A percentile compares a stretch with the other conserved stretches of the same genome.
These are phyloP conservation scores for Danio aesculapii DNA, from an alignment of 2,797 vertebrate genomes.

Conservation along the genomic window DNA sequence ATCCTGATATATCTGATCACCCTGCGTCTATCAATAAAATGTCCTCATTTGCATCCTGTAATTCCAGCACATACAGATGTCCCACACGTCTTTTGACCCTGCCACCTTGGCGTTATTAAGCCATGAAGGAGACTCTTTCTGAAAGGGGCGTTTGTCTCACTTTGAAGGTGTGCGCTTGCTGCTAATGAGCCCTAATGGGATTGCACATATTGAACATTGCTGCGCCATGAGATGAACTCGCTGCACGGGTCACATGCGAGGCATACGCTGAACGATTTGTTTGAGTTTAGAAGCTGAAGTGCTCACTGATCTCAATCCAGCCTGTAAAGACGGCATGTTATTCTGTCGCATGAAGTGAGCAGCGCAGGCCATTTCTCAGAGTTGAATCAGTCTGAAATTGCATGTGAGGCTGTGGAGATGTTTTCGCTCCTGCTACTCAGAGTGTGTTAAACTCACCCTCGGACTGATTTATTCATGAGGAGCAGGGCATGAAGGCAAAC, in stretches of 20 bases:
- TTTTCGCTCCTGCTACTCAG: constrained; percentile 5
- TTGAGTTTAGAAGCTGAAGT: not conserved
- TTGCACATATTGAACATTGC: constrained; percentile 30
- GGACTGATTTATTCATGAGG: constrained; percentile 59
- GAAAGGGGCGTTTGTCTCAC: constrained; percentile 37
- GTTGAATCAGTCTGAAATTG: constrained; percentile 19
- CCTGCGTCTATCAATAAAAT: not conserved
- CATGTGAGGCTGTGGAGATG: not conserved
- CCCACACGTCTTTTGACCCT: constrained; percentile 18
- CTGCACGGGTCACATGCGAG: constrained; percentile 1
- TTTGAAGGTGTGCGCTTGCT: not conserved
- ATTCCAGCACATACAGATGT: constrained; percentile 4
- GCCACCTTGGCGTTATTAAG: constrained; percentile 3
- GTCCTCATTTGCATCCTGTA: not conserved
- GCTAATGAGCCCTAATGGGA: constrained; percentile 41
- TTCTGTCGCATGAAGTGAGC: constrained; percentile 25
- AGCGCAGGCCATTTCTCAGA: constrained; percentile 11
- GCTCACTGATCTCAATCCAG: constrained; percentile 8
- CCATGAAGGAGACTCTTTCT: constrained; percentile 20
- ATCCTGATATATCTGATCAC: too few relatives aligned
- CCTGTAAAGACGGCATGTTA: not conserved
- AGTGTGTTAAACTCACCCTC: constrained; percentile 27
- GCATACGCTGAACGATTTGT: not conserved
- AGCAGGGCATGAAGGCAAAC: constrained; percentile 40
- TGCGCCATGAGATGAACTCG: not conserved